Base-by-base conservation (phyloP, 1,140 invertebrate species). In the Drosophila varians region DNA sequence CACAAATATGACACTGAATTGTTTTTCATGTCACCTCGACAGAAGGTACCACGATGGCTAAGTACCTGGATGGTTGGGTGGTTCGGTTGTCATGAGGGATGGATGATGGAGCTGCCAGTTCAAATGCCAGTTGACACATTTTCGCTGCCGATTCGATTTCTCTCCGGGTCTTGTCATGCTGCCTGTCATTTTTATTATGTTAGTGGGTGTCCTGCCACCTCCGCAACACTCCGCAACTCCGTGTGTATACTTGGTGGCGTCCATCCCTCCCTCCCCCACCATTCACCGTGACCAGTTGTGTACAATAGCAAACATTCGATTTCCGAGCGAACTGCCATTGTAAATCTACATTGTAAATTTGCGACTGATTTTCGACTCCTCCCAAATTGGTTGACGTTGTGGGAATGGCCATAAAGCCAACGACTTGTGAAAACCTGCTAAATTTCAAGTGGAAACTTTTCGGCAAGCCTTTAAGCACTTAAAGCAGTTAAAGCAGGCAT, bases 1-100 rank as follows among this genome's bases (percentile, higher is more conserved):
- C 78, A 74, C 68, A 86, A 86, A 76, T 80, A 86, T 86, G 79
- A 86, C 77, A 82, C 68, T 84, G 66, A 84, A 84, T 86, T 86
- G 75, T 86, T 76, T 79, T 86, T 54, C 73, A 65, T 64, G 70
- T 56, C 43, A 69, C 56, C 69, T 54, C 68, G 47, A 43, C 52
- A 48, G 51, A 36, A 54, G 56, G 28, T 43, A 47, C 52, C 42
- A 18, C n/a, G n/a, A n/a, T n/a, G n/a, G n/a, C n/a, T n/a, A n/a
- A n/a, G n/a, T n/a, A n/a, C n/a, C n/a, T n/a, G n/a, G n/a, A n/a
- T n/a, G 31, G 66, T 34, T 34, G 56, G 53, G 43, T 25, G 28
- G 66, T 19, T 18, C 9, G 8, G 14, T 12, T 26, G n/a, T 21
- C 3, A 9, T 19, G 16, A 1, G 14, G 25, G 28, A 47, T 31